Conservation (phyloP, 2,888 invertebrate species). For the Brenthis daphne region DNA sequence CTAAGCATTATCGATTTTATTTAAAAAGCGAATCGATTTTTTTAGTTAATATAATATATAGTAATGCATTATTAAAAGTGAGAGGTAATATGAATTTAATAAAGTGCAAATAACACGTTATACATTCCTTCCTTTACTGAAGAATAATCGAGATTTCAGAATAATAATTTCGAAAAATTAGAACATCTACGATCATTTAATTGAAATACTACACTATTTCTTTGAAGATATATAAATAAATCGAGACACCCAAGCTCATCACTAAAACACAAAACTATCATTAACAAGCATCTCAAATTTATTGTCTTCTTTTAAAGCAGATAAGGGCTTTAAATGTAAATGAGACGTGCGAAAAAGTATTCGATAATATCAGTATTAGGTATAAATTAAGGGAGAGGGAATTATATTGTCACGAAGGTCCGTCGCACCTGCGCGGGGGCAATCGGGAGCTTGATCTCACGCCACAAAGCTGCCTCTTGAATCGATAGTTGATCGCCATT, state of each 20-base stretch:
- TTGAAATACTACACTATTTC: background rate
- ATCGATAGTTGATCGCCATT: slow-evolving; percentile 35
- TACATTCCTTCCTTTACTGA: too few species aligned
- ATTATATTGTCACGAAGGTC: slow-evolving; percentile 80
- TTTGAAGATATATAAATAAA: background rate
- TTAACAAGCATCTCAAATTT: slow-evolving; percentile 56
- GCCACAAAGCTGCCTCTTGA: slow-evolving; percentile 48
- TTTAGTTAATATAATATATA: background rate
- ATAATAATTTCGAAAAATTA: too few species aligned
- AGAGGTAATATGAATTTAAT: too few species aligned
- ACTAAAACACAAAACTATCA: slow-evolving; percentile 48
- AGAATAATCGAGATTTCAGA: too few species aligned
- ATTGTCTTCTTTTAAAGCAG: slow-evolving; percentile 59
- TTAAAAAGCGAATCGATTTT: background rate
- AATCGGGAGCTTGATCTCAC: slow-evolving; percentile 57
- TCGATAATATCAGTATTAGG: slow-evolving; percentile 79
- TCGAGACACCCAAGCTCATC: background rate
- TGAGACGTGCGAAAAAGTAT: slow-evolving; percentile 76
- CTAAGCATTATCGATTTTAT: slow-evolving; percentile 19
- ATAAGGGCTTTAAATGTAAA: slow-evolving; percentile 76
- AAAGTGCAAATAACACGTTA: too few species aligned
- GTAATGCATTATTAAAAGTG: background rate
- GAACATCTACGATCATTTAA: background rate
- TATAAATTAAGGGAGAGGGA: slow-evolving; percentile 76
- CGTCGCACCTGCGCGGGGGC: slow-evolving; percentile 49